Evolutionary conservation across 2,888 invertebrate genomes (phyloP).

Genomic region (Dasysyrphus tricinctus): DNA sequence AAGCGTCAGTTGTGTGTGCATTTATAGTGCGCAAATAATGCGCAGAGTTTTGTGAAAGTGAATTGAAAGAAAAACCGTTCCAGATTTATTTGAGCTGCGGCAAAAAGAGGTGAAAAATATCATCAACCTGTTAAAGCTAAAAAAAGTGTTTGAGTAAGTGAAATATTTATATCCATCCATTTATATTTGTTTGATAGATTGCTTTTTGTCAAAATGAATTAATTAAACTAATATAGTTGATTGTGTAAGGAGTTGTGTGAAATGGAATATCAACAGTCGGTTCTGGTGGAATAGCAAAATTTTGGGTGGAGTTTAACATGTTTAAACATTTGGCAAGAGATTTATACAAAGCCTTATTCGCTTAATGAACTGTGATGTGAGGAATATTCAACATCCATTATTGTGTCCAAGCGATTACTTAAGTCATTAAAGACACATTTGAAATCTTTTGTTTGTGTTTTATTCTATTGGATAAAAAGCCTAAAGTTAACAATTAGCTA

Average conservation of each 20-base stretch:
- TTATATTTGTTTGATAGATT: background rate
- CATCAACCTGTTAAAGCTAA: constrained; percentile 15
- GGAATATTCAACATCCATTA: background rate
- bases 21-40: constrained; percentile 13
- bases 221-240: background rate
- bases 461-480: background rate
- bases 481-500: too few relatives aligned
- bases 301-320: too few relatives aligned
- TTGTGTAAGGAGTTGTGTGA: background rate
- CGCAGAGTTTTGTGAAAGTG: constrained; percentile 17
- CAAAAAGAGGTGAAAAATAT: constrained; percentile 1
- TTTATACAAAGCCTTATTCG: too few relatives aligned
- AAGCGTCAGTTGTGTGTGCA: constrained; percentile 19
- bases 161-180: background rate
- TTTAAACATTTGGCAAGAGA: too few relatives aligned
- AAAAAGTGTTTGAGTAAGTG: background rate
- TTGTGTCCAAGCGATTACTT: background rate
- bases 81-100: constrained; percentile 6
- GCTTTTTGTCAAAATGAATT: background rate
- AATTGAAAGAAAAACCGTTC: constrained; percentile 24
- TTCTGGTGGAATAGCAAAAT: background rate
- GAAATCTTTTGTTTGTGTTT: background rate
- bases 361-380: background rate
- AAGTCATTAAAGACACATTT: background rate
- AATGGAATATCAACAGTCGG: background rate